Conservation (phyloP, 2,888 invertebrate genomes). For the Melanotus villosus region DNA sequence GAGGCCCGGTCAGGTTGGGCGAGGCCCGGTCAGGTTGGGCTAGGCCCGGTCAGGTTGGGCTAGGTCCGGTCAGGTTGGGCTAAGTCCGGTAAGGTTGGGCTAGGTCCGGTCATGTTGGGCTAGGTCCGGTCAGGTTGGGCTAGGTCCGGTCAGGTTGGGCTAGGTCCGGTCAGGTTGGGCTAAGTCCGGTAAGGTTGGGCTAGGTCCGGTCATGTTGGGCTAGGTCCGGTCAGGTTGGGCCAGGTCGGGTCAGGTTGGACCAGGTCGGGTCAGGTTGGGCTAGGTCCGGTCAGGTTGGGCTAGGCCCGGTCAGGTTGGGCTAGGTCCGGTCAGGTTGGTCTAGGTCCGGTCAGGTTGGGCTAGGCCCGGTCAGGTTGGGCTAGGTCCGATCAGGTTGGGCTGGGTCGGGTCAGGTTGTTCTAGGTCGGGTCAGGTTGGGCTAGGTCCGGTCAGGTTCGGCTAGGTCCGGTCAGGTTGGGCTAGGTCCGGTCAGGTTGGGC, state of each 20-base stretch:
- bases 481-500: slow-evolving; percentile 48
- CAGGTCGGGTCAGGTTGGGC: slow-evolving; percentile 20
- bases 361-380: slow-evolving; percentile 46
- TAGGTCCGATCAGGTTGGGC: slow-evolving; percentile 49
- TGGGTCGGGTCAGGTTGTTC: slow-evolving; percentile 51
- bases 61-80: slow-evolving; percentile 29
- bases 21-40: slow-evolving; percentile 9
- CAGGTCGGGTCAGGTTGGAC: slow-evolving; percentile 17
- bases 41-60: slow-evolving; percentile 36
- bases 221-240: slow-evolving; percentile 38
- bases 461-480: slow-evolving; percentile 46
- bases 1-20: slow-evolving; percentile 3
- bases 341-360: slow-evolving; percentile 32
- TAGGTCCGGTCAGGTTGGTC: too few species aligned
- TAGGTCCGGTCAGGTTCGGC: not conserved
- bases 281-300: not conserved
- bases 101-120: slow-evolving; percentile 34
- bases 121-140: slow-evolving; percentile 41
- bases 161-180: slow-evolving; percentile 24
- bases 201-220: not conserved
- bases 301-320: slow-evolving; percentile 34
- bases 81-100: slow-evolving; percentile 27
- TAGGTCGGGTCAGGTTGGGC: slow-evolving; percentile 52
- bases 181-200: slow-evolving; percentile 22
- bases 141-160: slow-evolving; percentile 40